Base-by-base conservation (phyloP, 2,888 invertebrate species). In the Drosophila emarginata region DNA sequence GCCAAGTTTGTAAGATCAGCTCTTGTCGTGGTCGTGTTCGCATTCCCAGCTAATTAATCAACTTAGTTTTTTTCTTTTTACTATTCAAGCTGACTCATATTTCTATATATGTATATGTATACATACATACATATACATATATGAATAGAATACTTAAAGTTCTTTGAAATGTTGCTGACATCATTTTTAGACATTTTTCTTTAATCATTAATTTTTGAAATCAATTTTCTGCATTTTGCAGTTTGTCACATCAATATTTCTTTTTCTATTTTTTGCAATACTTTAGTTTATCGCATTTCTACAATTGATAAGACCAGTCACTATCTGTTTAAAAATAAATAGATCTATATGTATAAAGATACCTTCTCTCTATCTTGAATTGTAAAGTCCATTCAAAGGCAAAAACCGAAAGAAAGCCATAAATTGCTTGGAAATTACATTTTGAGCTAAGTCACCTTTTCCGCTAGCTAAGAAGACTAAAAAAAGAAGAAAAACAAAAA, bases 11-110 rank as follows among this genome's bases (percentile, higher is more conserved):
- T 59, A 58, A 72, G 51, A 6, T 11, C 63, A 2, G 12, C 28
- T 14, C 32, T 60, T 7, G 21, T 9, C n/a, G 45, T n/a, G 2
- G 28, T 37, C 64, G 59, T 32, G 59, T 26, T 37, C 73, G 32
- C 61, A 68, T 77, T 81, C 81, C 79, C 84, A 86, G 74, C 87
- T 81, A 87, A 87, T 81, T 81, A 81, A 86, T 81, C 80, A 86
- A 76, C 45, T 45, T 45, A 45, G 45, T 45, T 45, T 28, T 28
- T 6, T 28, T 28, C 1, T 5, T 28, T 45, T 7, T 45, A 45
- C 18, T 45, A 18, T 45, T 12, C 61, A 28, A 56, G 65, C 45
- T 45, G 45, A 45, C 11, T 45, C 45, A 45, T 45, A 21, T 12
- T 21, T 11, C 9, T 40, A 15, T 40, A 15, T 39, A 39, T 14